Conservation (phyloP, 2,888 invertebrate genomes). For the Microchrysa polita region DNA sequence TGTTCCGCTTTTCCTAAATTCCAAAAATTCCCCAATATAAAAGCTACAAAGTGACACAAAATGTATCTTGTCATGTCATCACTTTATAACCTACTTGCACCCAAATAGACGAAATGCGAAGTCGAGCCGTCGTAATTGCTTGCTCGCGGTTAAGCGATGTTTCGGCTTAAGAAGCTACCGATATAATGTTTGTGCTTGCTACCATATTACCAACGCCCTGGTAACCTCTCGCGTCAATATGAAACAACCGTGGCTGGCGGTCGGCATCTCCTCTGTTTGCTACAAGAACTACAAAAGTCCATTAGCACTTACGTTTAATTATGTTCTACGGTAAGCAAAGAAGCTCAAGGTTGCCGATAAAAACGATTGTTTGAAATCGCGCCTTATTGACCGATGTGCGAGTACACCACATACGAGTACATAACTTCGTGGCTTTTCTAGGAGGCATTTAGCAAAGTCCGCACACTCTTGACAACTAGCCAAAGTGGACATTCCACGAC, state of each 20-base stretch:
- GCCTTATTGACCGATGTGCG: slow-evolving; percentile 30
- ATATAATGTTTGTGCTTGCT: neutral
- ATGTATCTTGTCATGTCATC: slow-evolving; percentile 31
- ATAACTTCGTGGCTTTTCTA: too few species aligned
- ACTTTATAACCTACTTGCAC: slow-evolving; percentile 39
- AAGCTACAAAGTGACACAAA: slow-evolving; percentile 32
- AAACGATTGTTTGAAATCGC: slow-evolving; percentile 41
- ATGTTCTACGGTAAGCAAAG: slow-evolving; percentile 43
- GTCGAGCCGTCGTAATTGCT: slow-evolving; percentile 33
- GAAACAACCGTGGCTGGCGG: neutral
- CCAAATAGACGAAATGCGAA: slow-evolving; percentile 13
- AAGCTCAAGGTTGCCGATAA: slow-evolving; percentile 44
- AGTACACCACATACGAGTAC: neutral
- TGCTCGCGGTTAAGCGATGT: slow-evolving; percentile 8
- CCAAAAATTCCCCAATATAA: too few species aligned
- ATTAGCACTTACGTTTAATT: slow-evolving; percentile 46
- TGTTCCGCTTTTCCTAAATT: too few species aligned
- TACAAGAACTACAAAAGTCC: slow-evolving; percentile 43
- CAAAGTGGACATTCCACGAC: slow-evolving; percentile 9
- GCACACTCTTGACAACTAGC: neutral
- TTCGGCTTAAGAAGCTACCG: slow-evolving; percentile 22
- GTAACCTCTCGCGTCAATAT: slow-evolving; percentile 5
- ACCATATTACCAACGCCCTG: slow-evolving; percentile 27
- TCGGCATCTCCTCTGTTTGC: slow-evolving; percentile 40
- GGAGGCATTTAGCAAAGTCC: slow-evolving; percentile 8